Conservation (phyloP, 2,888 invertebrate genomes). For the Cerastis leucographa region DNA sequence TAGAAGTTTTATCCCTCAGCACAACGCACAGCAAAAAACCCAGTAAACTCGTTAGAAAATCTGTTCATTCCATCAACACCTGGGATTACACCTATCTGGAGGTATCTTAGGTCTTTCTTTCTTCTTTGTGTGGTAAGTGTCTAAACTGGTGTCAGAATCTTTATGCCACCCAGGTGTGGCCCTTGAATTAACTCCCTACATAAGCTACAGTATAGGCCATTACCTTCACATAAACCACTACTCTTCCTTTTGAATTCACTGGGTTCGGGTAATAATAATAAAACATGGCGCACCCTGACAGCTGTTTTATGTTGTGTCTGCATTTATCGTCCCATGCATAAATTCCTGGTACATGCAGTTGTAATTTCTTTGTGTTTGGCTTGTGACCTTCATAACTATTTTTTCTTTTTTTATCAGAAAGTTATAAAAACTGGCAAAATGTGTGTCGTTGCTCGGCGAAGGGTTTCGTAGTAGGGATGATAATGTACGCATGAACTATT, state of each 20-base stretch:
- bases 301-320: background rate
- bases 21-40: too few species aligned
- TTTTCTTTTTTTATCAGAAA: slow-evolving; percentile 15
- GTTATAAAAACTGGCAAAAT: slow-evolving; percentile 5
- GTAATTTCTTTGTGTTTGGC: slow-evolving; percentile 31
- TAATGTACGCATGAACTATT: background rate
- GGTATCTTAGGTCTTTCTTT: too few species aligned
- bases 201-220: background rate
- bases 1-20: too few species aligned
- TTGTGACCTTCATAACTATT: slow-evolving; percentile 17
- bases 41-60: too few species aligned
- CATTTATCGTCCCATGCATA: slow-evolving; percentile 8
- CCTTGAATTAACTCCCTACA: background rate
- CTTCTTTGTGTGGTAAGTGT: too few species aligned
- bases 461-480: background rate
- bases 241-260: background rate
- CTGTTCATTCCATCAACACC: too few species aligned
- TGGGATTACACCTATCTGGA: too few species aligned
- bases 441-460: background rate
- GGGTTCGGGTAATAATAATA: background rate
- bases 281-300: background rate
- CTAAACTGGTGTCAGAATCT: too few species aligned
- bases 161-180: too few species aligned
- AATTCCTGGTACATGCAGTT: slow-evolving; percentile 10
- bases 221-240: background rate